phyloP scores from a whole-genome alignment of 2,888 invertebrate species.

The Ophioninae sp. region DNA sequence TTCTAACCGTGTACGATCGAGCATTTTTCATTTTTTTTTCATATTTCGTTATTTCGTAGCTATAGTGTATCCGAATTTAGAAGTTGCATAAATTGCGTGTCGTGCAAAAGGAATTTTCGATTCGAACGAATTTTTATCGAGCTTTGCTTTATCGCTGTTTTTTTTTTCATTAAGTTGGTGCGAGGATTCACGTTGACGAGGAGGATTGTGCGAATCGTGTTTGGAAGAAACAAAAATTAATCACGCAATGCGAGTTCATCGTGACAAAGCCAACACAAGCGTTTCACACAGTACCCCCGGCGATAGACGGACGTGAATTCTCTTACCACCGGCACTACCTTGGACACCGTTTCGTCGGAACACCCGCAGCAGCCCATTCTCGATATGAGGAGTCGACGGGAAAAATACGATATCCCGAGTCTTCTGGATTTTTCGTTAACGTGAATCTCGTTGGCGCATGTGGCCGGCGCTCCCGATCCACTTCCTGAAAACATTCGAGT shows the following conservation, averaged over 20 bases:
- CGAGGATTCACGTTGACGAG: slow-evolving; percentile 58
- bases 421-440: slow-evolving; percentile 27
- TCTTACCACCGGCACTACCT: slow-evolving; percentile 74
- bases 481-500: slow-evolving; percentile 32
- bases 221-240: slow-evolving; percentile 12
- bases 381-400: slow-evolving; percentile 53
- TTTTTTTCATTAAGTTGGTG: slow-evolving; percentile 13
- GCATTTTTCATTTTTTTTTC: neutral
- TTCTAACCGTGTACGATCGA: slow-evolving; percentile 27
- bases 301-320: slow-evolving; percentile 51
- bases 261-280: slow-evolving; percentile 19
- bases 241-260: neutral
- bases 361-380: slow-evolving; percentile 76
- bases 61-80: neutral
- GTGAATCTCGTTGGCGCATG: slow-evolving; percentile 32
- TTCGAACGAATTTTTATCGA: neutral
- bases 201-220: slow-evolving; percentile 40
- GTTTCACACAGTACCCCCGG: slow-evolving; percentile 54
- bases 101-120: neutral
- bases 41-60: neutral
- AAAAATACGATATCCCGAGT: slow-evolving; percentile 52
- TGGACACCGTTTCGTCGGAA: slow-evolving; percentile 73
- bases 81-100: neutral
- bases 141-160: slow-evolving; percentile 14
- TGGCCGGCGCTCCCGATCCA: slow-evolving; percentile 17